Conservation (phyloP, 2,113 vertebrate genomes). For the Alethe diademata region DNA sequence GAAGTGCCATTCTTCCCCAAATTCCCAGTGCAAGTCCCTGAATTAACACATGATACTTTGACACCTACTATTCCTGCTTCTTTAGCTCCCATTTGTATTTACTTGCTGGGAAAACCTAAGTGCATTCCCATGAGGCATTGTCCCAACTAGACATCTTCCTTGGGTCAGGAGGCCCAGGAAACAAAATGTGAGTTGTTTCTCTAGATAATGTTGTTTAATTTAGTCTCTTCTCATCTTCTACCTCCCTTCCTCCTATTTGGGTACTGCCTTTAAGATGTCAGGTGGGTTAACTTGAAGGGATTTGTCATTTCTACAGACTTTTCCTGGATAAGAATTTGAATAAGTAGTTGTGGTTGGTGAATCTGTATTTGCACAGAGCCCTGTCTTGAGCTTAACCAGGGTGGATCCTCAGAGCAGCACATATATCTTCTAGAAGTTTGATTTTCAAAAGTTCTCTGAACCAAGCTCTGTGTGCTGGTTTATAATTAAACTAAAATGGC, state of each 20-base stretch:
- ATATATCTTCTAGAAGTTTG: background rate
- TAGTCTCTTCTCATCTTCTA: background rate
- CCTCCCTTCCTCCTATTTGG: background rate
- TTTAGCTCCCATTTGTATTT: background rate
- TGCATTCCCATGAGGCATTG: background rate
- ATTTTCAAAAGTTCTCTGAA: background rate
- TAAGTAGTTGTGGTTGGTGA: background rate
- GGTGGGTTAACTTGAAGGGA: background rate
- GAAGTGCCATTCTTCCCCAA: constrained; percentile 5
- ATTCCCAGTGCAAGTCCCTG: background rate
- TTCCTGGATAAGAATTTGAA: background rate
- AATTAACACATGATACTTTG: background rate
- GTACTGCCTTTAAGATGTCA: background rate
- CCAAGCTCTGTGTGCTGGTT: background rate
- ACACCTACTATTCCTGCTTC: background rate
- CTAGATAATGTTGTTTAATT: background rate
- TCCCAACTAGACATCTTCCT: background rate
- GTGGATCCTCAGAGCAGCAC: background rate
- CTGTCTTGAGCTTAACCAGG: background rate
- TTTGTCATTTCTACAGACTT: background rate
- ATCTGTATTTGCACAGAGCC: background rate
- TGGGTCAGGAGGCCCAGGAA: background rate
- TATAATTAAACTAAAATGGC: background rate
- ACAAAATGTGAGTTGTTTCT: background rate
- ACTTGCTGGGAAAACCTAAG: background rate